A percentile compares a stretch with the other conserved stretches of the same genome.
Evolutionary conservation across 2,797 vertebrate genomes (phyloP).

Genomic region (Hydrocynus forskahlii): DNA sequence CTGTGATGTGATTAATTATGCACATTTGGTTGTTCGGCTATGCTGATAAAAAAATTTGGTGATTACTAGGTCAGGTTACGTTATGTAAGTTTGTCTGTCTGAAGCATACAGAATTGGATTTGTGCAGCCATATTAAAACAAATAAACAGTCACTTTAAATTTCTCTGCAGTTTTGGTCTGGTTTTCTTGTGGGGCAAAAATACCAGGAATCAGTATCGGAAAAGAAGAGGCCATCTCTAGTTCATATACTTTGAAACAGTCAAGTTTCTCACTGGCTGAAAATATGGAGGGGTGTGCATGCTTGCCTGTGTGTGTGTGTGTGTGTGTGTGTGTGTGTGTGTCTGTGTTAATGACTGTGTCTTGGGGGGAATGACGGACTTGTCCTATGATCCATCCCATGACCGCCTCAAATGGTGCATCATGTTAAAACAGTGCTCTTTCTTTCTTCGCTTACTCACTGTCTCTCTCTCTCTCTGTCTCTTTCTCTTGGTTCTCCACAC

Average conservation of each 20-base stretch:
- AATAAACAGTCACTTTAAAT: background rate
- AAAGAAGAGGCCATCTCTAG: too few relatives aligned
- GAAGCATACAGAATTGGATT: background rate
- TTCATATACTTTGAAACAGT: too few relatives aligned
- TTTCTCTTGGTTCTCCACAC: background rate
- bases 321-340: too few relatives aligned
- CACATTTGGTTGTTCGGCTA: background rate
- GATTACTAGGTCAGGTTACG: background rate
- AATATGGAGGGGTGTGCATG: background rate
- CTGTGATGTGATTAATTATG: background rate
- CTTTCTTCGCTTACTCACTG: too few relatives aligned
- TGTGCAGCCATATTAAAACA: background rate
- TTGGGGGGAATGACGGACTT: background rate
- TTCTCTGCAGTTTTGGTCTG: background rate
- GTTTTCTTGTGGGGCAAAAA: too few relatives aligned
- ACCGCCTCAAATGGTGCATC: conserved; percentile 4
- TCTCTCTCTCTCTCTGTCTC: background rate
- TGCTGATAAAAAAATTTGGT: background rate
- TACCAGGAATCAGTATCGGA: too few relatives aligned
- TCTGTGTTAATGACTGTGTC: background rate
- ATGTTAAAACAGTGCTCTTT: background rate
- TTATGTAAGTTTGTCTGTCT: background rate
- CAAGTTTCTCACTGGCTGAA: background rate
- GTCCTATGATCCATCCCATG: conserved; percentile 46
- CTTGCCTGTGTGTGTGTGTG: background rate